Conservation (phyloP, 2,888 invertebrate species). For the Cyaniris semiargus region DNA sequence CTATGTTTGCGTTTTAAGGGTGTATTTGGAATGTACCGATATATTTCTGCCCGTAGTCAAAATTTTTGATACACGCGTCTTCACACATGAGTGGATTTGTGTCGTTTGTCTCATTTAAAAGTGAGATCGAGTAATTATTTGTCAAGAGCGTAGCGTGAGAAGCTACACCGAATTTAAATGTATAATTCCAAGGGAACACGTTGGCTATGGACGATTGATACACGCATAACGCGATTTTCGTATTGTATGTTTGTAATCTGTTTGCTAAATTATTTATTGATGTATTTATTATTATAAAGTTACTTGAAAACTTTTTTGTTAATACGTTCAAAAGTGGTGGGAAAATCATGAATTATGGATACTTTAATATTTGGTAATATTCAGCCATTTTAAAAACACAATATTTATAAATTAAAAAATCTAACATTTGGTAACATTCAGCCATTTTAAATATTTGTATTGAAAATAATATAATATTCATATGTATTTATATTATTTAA, state of each 20-base stretch:
- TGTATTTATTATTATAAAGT: too few species aligned
- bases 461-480: too few species aligned
- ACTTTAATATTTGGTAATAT: background rate
- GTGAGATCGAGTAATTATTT: conserved; percentile 66
- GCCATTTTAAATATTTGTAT: too few species aligned
- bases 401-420: too few species aligned
- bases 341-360: background rate
- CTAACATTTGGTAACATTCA: too few species aligned
- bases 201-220: background rate
- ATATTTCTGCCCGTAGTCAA: conserved; percentile 47
- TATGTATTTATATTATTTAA: too few species aligned
- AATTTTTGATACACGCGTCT: conserved; percentile 59
- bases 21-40: background rate
- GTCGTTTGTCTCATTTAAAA: conserved; percentile 74
- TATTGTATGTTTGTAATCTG: background rate
- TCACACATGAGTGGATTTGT: conserved; percentile 70
- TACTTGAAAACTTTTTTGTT: background rate
- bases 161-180: conserved; percentile 38
- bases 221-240: background rate
- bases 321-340: background rate
- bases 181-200: background rate
- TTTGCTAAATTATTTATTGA: conserved; percentile 9
- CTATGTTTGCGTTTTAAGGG: conserved; percentile 35
- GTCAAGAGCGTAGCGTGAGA: conserved; percentile 67
- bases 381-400: background rate